These are phyloP conservation scores for Ophiodon elongatus DNA, from an alignment of 2,113 vertebrate genomes.

Conservation along the genomic window DNA sequence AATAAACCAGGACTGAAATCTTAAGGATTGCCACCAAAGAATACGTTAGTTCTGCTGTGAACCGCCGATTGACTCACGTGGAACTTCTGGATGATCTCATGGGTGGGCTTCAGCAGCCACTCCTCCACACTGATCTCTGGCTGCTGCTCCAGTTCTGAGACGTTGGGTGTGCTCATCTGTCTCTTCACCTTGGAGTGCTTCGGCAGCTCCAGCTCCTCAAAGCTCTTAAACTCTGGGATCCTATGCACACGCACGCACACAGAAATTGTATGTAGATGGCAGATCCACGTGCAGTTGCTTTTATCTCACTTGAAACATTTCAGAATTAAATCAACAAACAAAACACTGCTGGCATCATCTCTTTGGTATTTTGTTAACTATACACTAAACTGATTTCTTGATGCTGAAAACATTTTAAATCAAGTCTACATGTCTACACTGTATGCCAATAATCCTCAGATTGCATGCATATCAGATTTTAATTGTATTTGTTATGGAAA, in stretches of 20 bases:
- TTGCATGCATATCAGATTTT: background rate
- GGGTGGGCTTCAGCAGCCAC: conserved; percentile 88
- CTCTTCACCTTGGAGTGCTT: conserved; percentile 98
- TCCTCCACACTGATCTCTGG: conserved; percentile 88
- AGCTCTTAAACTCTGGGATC: conserved; percentile 94
- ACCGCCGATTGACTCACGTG: conserved; percentile 83
- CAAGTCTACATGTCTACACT: background rate
- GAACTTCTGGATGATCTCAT: conserved; percentile 93
- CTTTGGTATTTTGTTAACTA: background rate
- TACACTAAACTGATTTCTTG: background rate
- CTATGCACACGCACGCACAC: conserved; percentile 67
- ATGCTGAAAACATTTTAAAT: background rate
- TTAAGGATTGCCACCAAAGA: background rate
- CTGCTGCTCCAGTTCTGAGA: conserved; percentile 90
- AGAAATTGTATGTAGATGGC: background rate
- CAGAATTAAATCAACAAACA: background rate
- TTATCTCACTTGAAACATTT: background rate
- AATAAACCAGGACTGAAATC: background rate
- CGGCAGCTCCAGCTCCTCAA: conserved; percentile 95
- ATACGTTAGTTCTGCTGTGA: background rate
- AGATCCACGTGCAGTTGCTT: background rate
- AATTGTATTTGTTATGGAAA: background rate
- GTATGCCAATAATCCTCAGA: background rate
- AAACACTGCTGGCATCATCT: background rate
- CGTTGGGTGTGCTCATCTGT: conserved; percentile 91